Base-by-base conservation (phyloP, 2,113 vertebrate genomes). In the Ornithorhynchus anatinus region DNA sequence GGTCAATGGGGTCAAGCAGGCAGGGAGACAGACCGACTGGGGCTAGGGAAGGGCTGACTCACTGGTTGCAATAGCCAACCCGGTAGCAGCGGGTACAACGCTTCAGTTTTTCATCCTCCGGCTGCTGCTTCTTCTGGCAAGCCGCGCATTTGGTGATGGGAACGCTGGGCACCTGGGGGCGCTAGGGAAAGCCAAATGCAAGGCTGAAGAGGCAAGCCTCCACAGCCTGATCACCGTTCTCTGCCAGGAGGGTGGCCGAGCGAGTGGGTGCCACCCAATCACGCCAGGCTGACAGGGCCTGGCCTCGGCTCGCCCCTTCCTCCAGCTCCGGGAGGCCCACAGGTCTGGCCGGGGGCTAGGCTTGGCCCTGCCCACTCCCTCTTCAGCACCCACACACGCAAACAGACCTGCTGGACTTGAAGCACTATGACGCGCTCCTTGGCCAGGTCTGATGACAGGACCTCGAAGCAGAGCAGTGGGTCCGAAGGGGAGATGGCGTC, bases 51-150 rank as follows among this genome's bases (percentile, higher is more conserved):
- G 22, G 38, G 42, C 20, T 29, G 72, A 89, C 97, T 96, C 85
- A 99, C 98, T 97, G 96, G 27, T 99, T 99, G 91, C 98, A 99
- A 88, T 99, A 99, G 86, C 97, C 96, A 4, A 98, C 98, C 1
- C 97, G 94, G 81, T 99, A 99, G 89, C 98, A 99, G 61, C 97
- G 95, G 27, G 95, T 99, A 84, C 98, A 99, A 4, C 97, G 95
- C 79, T 89, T 96, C 82, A 99, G 91, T 77, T 99, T 99, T 85
- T 98, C 97, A 2, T 99, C 98, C 27, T 99, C 97, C 0, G 93
- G 91, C 71, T 94, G 85, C 17, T 97, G 97, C 54, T 96, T 95
- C 89, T 97, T 97, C 85, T 96, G 94, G 85, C 97, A 99, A 74
- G 97, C 96, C 0, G 98, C 96, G 59, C 98, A 99, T 89, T 98